These are phyloP conservation scores for Yponomeuta cagnagella DNA, from an alignment of 2,888 invertebrate genomes.

Conservation along the genomic window DNA sequence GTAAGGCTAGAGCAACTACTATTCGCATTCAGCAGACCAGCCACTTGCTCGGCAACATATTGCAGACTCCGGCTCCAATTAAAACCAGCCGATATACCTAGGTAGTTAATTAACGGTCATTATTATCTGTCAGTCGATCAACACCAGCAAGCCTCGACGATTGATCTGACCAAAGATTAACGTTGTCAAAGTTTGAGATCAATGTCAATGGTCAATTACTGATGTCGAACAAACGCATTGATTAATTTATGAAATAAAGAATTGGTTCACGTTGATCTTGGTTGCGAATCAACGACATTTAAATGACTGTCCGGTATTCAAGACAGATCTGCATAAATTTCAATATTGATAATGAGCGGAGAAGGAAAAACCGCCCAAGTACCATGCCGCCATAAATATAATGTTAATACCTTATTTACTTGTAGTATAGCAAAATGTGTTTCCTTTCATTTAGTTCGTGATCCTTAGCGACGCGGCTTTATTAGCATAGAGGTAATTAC, in stretches of 20 bases:
- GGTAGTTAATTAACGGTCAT: neutral
- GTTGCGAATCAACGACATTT: neutral
- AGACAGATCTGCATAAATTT: neutral
- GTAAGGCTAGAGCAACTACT: neutral
- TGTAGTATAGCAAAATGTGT: too few species aligned
- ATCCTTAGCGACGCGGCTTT: too few species aligned
- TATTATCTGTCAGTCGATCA: neutral
- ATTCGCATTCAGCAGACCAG: neutral
- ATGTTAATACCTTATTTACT: too few species aligned
- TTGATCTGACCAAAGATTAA: neutral
- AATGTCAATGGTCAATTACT: neutral
- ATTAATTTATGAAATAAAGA: neutral
- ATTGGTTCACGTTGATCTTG: neutral
- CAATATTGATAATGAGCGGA: neutral
- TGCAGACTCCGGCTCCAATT: neutral
- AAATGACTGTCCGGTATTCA: neutral
- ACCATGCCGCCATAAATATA: too few species aligned
- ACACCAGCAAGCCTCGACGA: neutral
- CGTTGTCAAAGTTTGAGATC: conserved; percentile 2
- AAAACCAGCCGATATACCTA: neutral
- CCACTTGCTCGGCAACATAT: neutral
- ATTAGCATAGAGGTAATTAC: too few species aligned
- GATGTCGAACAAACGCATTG: too few species aligned
- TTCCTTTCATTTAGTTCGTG: too few species aligned
- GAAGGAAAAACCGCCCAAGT: neutral